Evolutionary conservation across 2,797 vertebrate species (phyloP).

Genomic region (Sardinella longiceps): DNA sequence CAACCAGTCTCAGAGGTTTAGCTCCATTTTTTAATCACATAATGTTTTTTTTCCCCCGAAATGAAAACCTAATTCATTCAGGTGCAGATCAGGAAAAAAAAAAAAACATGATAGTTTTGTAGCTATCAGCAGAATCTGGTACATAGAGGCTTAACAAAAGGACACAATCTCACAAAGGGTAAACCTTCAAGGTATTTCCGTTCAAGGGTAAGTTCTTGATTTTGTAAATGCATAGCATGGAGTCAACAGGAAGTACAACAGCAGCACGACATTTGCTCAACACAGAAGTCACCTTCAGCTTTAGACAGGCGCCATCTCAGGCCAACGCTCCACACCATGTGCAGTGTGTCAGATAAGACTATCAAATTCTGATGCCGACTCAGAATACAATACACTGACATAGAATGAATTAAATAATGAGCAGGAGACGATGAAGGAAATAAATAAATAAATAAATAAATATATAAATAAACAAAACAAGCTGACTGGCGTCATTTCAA

Average conservation of each 20-base stretch:
- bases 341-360: neutral
- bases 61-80: neutral
- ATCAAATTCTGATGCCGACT: conserved; percentile 22
- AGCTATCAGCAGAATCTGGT: neutral
- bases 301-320: neutral
- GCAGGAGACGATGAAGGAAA: neutral
- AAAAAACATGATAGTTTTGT: neutral
- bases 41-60: neutral
- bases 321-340: neutral
- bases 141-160: neutral
- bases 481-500: neutral
- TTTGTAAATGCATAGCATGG: neutral
- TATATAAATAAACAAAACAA: neutral
- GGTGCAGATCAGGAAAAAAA: neutral
- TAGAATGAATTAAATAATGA: conserved; percentile 17
- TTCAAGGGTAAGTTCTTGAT: neutral
- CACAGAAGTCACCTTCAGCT: conserved; percentile 11
- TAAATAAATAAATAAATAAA: neutral
- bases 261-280: neutral
- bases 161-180: neutral
- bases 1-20: neutral
- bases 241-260: neutral
- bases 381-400: conserved; percentile 12
- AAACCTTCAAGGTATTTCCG: neutral
- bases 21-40: neutral